A percentile compares a stretch with the other conserved stretches of the same genome.
These are phyloP conservation scores for Montipora cactus DNA, from an alignment of 64 coral and sea anemone genomes.

Conservation along the genomic window DNA sequence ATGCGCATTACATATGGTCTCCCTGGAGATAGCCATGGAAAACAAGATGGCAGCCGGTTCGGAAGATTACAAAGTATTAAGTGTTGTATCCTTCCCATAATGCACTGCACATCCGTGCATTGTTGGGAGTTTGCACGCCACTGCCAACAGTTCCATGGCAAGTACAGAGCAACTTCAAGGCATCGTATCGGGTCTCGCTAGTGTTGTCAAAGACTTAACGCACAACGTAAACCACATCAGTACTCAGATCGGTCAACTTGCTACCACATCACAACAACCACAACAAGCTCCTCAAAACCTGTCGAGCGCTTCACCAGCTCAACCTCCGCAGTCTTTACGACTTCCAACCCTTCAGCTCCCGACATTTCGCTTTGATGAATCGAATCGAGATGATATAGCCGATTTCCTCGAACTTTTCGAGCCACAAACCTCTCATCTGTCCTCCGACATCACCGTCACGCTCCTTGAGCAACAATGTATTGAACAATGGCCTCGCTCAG, in stretches of 20 bases:
- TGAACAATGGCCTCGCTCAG: constrained; percentile 60
- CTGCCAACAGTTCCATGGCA: no score
- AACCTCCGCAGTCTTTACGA: background rate
- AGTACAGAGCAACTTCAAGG: constrained; percentile 10
- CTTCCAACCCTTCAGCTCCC: constrained; percentile 42
- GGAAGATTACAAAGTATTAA: no score
- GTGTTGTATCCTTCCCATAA: no score
- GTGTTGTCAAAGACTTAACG: background rate
- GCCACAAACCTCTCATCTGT: constrained; percentile 33
- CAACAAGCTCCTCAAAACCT: background rate
- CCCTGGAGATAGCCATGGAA: no score
- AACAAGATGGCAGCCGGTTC: no score
- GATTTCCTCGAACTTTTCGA: constrained; percentile 43
- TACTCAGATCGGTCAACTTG: background rate
- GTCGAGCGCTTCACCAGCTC: background rate
- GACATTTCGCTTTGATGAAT: constrained; percentile 7
- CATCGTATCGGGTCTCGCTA: background rate
- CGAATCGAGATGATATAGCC: background rate
- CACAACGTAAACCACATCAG: background rate
- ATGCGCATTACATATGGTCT: no score
- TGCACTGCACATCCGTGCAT: no score
- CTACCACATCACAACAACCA: background rate
- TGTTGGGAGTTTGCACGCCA: no score
- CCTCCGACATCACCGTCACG: background rate
- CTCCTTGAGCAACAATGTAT: constrained; percentile 59